phyloP scores from a whole-genome alignment of 1,140 invertebrate genomes.

The Drosophila orosa region DNA sequence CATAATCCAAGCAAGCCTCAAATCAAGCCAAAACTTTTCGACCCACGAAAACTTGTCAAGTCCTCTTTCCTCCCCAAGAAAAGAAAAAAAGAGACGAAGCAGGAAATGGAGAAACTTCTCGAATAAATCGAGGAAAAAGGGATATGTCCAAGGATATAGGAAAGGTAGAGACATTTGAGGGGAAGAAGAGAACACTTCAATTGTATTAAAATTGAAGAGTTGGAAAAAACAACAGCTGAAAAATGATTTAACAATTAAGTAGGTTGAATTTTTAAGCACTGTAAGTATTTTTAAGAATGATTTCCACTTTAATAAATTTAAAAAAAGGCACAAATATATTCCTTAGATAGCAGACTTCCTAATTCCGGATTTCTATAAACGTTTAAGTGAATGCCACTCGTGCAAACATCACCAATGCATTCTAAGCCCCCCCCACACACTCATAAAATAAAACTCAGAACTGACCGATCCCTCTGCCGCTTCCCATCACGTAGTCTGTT shows the following conservation, averaged over 20 bases:
- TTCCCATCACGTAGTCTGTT: conserved; percentile 40
- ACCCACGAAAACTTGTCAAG: conserved; percentile 19
- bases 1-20: conserved; percentile 50
- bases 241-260: neutral
- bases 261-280: neutral
- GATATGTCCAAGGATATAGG: neutral
- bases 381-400: conserved; percentile 9
- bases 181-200: neutral
- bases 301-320: neutral
- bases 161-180: conserved; percentile 13
- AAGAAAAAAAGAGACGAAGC: neutral
- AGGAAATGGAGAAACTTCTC: conserved; percentile 17
- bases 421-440: neutral
- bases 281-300: neutral
- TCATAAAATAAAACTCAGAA: conserved; percentile 21
- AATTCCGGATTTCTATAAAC: conserved; percentile 5
- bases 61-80: neutral
- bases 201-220: conserved; percentile 4
- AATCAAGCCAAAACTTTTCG: conserved; percentile 50
- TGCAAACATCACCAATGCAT: conserved; percentile 14
- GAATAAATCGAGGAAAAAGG: neutral
- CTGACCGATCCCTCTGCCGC: conserved; percentile 7
- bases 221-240: neutral
- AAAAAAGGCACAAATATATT: neutral
- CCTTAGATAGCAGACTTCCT: neutral